Conservation (phyloP, 2,797 vertebrate species). For the Acrossocheilus wenchowensis region DNA sequence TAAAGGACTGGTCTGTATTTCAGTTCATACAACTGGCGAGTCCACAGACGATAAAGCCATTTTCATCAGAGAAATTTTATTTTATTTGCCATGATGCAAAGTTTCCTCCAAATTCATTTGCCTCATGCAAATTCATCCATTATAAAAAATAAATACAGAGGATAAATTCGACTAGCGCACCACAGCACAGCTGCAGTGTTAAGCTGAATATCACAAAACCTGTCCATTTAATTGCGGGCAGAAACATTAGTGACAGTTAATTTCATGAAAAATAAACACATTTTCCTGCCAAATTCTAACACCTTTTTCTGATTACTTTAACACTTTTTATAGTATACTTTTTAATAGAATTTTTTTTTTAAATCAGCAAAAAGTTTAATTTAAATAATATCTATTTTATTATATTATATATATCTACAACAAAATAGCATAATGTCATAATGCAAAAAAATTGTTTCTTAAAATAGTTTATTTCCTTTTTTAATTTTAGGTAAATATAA, state of each 20-base stretch:
- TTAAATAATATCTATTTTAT: neutral
- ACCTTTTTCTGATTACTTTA: neutral
- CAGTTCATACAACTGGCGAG: constrained; percentile 3
- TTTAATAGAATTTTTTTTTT: neutral
- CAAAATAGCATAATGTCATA: neutral
- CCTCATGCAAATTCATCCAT: constrained; percentile 49
- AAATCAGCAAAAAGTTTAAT: neutral
- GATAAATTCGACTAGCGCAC: neutral
- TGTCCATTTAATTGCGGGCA: neutral
- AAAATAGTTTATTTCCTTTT: neutral
- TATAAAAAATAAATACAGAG: constrained; percentile 40
- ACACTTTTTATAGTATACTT: neutral
- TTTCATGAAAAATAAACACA: neutral
- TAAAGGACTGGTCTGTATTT: constrained; percentile 4
- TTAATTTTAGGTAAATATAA: neutral
- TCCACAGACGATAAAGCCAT: constrained; percentile 40
- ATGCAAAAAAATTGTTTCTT: neutral
- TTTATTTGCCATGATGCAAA: constrained; percentile 62
- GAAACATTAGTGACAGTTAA: neutral
- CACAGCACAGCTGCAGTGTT: neutral
- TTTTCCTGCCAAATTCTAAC: neutral
- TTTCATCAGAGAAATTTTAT: constrained; percentile 53
- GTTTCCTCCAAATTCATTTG: constrained; percentile 50
- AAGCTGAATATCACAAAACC: neutral
- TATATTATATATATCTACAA: neutral